phyloP scores from a whole-genome alignment of 2,113 vertebrate genomes.

The Petrocephalus microphthalmus region DNA sequence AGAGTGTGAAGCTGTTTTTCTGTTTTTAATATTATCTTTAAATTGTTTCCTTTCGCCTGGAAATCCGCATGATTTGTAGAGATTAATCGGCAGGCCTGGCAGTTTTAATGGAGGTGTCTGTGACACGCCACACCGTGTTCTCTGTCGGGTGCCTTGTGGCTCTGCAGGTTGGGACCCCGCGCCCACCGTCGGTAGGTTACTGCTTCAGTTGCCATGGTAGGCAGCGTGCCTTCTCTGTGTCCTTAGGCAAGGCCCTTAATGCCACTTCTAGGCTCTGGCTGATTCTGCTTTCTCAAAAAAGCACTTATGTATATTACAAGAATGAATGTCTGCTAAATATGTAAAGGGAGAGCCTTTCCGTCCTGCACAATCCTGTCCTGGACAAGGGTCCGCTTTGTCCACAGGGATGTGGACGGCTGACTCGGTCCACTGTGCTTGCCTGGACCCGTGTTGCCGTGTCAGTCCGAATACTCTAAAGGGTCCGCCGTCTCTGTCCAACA shows the following conservation, averaged over 20 bases:
- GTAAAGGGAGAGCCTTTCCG: not conserved
- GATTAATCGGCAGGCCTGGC: not conserved
- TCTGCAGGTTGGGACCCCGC: not conserved
- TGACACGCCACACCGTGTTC: not conserved
- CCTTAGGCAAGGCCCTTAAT: not conserved
- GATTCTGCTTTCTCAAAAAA: not conserved
- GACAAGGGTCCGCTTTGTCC: not conserved
- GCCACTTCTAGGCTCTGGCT: not conserved
- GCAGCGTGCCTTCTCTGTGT: not conserved
- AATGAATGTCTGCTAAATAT: not conserved
- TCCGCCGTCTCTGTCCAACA: slow-evolving; percentile 49
- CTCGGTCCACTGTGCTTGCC: not conserved
- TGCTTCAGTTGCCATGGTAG: not conserved
- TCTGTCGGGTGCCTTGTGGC: not conserved
- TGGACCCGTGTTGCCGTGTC: not conserved
- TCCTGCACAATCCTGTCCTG: not conserved
- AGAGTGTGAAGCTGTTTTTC: not conserved
- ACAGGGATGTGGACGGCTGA: not conserved
- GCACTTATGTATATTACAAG: not conserved
- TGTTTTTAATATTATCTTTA: slow-evolving; percentile 14
- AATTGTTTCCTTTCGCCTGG: not conserved
- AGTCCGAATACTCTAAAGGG: not conserved
- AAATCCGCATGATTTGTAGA: not conserved
- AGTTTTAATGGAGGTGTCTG: not conserved
- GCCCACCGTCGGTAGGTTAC: not conserved